Conservation (phyloP, 35 echinoderm and acorn worm species). For the Apostichopus californicus region DNA sequence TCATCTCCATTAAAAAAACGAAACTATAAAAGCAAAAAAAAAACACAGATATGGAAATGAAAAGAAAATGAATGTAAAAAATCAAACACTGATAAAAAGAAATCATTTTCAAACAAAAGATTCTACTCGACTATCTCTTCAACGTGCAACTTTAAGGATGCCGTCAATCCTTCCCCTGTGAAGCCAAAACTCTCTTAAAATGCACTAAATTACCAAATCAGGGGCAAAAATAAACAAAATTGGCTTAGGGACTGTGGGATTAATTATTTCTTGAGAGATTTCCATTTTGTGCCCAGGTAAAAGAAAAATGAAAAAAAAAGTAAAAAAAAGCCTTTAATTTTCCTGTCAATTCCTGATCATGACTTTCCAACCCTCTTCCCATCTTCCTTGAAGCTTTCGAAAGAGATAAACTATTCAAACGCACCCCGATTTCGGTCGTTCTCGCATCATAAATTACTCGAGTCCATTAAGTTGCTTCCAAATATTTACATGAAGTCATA, state of each 20-base stretch:
- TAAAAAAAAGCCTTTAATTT: slow-evolving; percentile 13
- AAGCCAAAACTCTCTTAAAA: slow-evolving; percentile 4
- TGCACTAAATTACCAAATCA: slow-evolving; percentile 62
- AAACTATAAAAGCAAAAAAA: not conserved
- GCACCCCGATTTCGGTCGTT: not conserved
- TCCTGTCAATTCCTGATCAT: slow-evolving; percentile 30
- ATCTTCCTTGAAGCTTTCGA: slow-evolving; percentile 10
- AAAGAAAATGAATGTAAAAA: too few relatives aligned
- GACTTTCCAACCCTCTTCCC: not conserved
- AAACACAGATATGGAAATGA: not conserved
- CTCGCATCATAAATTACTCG: slow-evolving; percentile 52
- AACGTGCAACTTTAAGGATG: not conserved
- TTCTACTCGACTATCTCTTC: not conserved
- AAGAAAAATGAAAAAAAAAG: not conserved
- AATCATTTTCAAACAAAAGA: not conserved
- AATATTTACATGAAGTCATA: slow-evolving; percentile 61
- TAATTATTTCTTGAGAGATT: slow-evolving; percentile 50
- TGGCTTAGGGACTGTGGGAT: slow-evolving; percentile 33
- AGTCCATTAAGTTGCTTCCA: slow-evolving; percentile 60
- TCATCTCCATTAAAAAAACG: not conserved
- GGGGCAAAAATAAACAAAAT: slow-evolving; percentile 45
- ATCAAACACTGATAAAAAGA: not conserved
- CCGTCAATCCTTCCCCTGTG: not conserved
- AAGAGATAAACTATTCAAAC: not conserved
- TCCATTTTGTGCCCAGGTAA: slow-evolving; percentile 7